Evolutionary conservation across 1,140 invertebrate genomes (phyloP), one percentile per base, ranked within the genome.

Genomic region (Leptopilina boulardi): DNA sequence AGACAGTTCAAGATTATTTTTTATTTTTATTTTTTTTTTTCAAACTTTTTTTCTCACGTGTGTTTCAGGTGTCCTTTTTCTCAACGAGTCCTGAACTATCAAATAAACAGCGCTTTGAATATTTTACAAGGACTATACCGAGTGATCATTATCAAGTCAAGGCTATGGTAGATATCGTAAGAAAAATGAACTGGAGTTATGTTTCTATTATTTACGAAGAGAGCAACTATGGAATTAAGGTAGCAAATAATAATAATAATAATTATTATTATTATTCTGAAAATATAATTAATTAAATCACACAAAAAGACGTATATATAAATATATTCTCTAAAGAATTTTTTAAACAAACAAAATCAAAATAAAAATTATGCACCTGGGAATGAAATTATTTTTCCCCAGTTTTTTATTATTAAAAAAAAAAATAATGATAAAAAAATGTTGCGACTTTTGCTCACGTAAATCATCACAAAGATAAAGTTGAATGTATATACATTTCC

Each of bases 191-290:
- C 21, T 99, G 98, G 98, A 97, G 96, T 78, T 99, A 99, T 89
- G 95, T 99, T 0, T 98, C 97, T 26, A 96, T 99, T 71, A 95
- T 99, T 73, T 99, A 99, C 86, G 98, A 99, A 90, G 98, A 99
- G 88, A 98, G 97, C 70, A 98, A 97, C 91, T 99, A 99, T 84
- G 98, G 98, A 3, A 97, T 98, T 56, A 97, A 98, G 94, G 98
- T 98, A 89, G 91, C 30, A 19, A 54, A 54, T 9, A 54, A 19
- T 6, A 54, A 2, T 19, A 8, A 54, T 19, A 6, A 6, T 54
- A 54, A 10, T 54, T 21, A 54, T 38, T 38, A 38, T 38, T 38
- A 38, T 4, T 4, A 38, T 38, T 38, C n/a, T n/a, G n/a, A n/a
- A n/a, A n/a, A n/a, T n/a, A n/a, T n/a, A n/a, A n/a, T n/a, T n/a